Conservation (phyloP, 1,140 invertebrate species). For the Brachionus paranguensis region DNA sequence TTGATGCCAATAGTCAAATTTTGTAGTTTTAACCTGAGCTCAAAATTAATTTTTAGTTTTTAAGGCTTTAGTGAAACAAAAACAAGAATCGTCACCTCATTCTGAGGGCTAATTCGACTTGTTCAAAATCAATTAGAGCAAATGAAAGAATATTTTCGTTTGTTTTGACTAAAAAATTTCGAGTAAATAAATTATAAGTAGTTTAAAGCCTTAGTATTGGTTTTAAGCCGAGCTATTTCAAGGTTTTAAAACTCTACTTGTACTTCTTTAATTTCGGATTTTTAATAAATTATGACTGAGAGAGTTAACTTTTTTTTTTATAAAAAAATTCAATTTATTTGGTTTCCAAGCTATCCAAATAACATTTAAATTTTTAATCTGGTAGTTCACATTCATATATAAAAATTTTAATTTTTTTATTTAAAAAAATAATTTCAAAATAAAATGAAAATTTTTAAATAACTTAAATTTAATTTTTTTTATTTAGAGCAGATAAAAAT, state of each 20-base stretch:
- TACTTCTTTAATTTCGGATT: not conserved
- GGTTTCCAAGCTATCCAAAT: not conserved
- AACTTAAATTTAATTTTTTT: no score
- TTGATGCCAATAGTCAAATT: not conserved
- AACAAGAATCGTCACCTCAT: constrained; percentile 1
- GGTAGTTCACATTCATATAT: not conserved
- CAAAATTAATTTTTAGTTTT: not conserved
- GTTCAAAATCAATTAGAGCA: constrained; percentile 20
- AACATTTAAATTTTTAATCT: not conserved
- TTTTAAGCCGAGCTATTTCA: not conserved
- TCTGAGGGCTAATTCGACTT: not conserved
- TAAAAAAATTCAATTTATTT: not conserved
- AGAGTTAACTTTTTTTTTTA: not conserved
- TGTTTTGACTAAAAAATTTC: not conserved
- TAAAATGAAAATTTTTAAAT: not conserved
- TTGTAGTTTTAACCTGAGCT: not conserved
- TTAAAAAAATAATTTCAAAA: not conserved
- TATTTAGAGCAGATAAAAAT: no score
- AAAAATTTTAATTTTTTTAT: not conserved
- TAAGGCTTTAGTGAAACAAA: not conserved
- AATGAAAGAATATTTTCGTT: not conserved
- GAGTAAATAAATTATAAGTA: constrained; percentile 12
- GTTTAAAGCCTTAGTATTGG: not conserved
- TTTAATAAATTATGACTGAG: not conserved
- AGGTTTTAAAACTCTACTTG: not conserved